A percentile compares a stretch with the other conserved stretches of the same genome.
Evolutionary conservation across 2,113 vertebrate genomes (phyloP).

Genomic region (Haemorhous mexicanus): DNA sequence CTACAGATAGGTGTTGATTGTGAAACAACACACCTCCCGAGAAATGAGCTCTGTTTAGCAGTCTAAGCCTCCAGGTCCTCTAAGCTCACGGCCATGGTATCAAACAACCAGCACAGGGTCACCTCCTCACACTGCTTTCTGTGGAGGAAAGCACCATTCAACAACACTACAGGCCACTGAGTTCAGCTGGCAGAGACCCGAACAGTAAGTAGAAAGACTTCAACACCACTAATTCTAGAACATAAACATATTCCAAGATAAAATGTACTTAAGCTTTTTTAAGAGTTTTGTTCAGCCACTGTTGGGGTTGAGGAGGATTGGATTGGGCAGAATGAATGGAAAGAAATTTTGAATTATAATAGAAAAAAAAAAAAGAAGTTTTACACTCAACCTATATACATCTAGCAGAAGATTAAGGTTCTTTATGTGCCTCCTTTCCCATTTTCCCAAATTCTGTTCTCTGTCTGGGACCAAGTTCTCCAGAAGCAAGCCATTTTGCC

Average conservation of each 20-base stretch:
- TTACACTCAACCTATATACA: background rate
- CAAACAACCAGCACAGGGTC: background rate
- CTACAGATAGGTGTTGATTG: no score
- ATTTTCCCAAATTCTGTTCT: background rate
- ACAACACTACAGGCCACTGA: background rate
- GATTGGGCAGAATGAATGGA: background rate
- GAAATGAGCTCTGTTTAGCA: background rate
- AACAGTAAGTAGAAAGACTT: background rate
- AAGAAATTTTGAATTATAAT: background rate
- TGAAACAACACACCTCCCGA: background rate
- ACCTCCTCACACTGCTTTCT: background rate
- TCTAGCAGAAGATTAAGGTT: background rate
- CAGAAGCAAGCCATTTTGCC: background rate
- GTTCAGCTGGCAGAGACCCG: background rate
- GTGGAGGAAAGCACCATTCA: background rate
- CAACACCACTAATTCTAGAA: background rate
- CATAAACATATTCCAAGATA: background rate
- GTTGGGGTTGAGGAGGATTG: fast-evolving
- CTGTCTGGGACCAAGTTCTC: background rate
- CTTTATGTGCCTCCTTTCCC: background rate
- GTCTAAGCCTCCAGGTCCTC: background rate
- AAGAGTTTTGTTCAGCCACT: background rate
- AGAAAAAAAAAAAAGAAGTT: background rate
- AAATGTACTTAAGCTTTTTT: background rate
- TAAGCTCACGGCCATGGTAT: background rate